Conservation (phyloP, 2,888 invertebrate species). For the Agelastica alni region DNA sequence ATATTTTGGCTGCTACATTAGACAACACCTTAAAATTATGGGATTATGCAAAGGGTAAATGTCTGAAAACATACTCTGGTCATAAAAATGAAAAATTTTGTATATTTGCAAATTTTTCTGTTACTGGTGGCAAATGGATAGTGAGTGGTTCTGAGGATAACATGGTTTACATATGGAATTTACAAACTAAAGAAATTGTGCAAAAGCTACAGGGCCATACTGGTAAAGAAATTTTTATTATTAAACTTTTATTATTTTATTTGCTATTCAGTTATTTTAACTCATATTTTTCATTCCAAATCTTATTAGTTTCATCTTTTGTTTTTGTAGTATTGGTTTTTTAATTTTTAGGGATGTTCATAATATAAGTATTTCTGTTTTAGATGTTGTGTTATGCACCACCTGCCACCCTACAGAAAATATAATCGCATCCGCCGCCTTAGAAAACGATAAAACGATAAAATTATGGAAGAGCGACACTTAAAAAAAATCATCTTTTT, state of each 20-base stretch:
- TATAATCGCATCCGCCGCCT: slow-evolving; percentile 97
- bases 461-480: slow-evolving; percentile 98
- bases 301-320: no score
- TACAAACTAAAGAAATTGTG: slow-evolving; percentile 99
- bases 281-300: no score
- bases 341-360: no score
- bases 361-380: no score
- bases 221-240: no score
- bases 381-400: slow-evolving; percentile 91
- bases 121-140: slow-evolving; percentile 99
- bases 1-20: slow-evolving; percentile 95
- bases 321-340: no score
- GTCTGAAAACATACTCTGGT: slow-evolving; percentile 96
- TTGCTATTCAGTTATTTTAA: no score
- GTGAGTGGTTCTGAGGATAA: slow-evolving; percentile 99
- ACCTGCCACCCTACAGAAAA: slow-evolving; percentile 99
- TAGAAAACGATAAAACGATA: slow-evolving; percentile 98
- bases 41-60: slow-evolving; percentile 99
- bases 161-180: slow-evolving; percentile 98
- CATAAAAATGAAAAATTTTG: slow-evolving; percentile 99
- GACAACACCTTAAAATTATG: slow-evolving; percentile 98
- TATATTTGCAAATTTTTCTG: slow-evolving; percentile 99
- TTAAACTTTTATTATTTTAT: no score
- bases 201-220: slow-evolving; percentile 97
- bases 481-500: slow-evolving; percentile 55